Percentiles rank a stretch among this genome's conserved stretches.
Conservation (phyloP, 2,113 vertebrate genomes). For the Dicaeum eximium region DNA sequence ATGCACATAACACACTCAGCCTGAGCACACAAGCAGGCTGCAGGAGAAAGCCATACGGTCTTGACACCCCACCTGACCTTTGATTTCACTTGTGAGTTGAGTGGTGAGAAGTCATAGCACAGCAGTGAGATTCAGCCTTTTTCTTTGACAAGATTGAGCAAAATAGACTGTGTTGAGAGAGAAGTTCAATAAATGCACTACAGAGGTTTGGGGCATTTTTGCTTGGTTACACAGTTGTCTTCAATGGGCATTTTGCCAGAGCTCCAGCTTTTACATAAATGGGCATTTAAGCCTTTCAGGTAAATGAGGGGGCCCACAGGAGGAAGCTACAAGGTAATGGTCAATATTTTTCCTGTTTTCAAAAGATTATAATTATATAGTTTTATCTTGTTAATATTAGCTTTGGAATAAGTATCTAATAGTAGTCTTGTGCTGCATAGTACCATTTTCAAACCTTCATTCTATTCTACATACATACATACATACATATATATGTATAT, state of each 20-base stretch:
- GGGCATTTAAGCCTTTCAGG: neutral
- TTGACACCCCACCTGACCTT: neutral
- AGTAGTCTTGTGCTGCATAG: neutral
- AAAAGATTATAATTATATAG: neutral
- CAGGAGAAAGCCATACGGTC: neutral
- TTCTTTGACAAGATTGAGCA: neutral
- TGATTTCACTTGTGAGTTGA: neutral
- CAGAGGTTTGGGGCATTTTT: neutral
- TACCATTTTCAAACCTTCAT: neutral
- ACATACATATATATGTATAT: rapidly evolving
- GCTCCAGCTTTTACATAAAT: neutral
- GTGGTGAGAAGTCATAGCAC: neutral
- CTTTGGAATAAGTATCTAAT: neutral
- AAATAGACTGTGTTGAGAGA: neutral
- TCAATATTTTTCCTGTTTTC: neutral
- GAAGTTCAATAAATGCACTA: neutral
- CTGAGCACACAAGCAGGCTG: neutral
- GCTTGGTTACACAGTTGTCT: neutral
- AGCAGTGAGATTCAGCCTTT: neutral
- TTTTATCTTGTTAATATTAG: neutral
- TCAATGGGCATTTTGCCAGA: neutral
- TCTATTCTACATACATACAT: neutral
- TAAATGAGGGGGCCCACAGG: neutral
- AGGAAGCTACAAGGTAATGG: neutral
- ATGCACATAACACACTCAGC: neutral